A percentile compares a stretch with the other conserved stretches of the same genome.
These are phyloP conservation scores for Meghimatium bilineatum DNA, from an alignment of 2,888 invertebrate species.

Conservation along the genomic window DNA sequence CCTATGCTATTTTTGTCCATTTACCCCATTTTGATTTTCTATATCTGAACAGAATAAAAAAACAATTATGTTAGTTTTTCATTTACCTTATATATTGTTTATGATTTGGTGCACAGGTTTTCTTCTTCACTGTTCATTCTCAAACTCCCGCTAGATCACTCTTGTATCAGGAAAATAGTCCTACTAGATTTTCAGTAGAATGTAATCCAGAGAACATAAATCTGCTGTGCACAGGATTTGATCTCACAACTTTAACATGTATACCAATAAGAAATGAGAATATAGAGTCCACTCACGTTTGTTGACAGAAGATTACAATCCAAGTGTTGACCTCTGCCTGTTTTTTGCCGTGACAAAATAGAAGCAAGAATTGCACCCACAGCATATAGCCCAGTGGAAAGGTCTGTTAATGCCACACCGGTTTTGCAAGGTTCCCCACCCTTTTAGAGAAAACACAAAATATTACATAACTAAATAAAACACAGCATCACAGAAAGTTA, in stretches of 20 bases:
- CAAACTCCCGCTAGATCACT: too few relatives aligned
- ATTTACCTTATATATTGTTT: too few relatives aligned
- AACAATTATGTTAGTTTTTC: too few relatives aligned
- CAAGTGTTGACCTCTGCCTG: constrained; percentile 92
- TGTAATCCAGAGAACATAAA: too few relatives aligned
- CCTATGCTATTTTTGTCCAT: too few relatives aligned
- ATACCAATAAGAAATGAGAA: not conserved
- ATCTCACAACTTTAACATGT: not conserved
- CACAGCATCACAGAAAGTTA: not conserved
- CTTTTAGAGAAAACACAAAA: constrained; percentile 46
- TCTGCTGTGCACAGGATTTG: too few relatives aligned
- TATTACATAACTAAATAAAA: not conserved
- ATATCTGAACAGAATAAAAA: too few relatives aligned
- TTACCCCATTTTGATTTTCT: too few relatives aligned
- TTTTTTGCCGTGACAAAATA: constrained; percentile 85
- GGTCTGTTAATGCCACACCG: constrained; percentile 94
- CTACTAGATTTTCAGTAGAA: too few relatives aligned
- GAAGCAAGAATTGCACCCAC: constrained; percentile 96
- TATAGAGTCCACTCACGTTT: constrained; percentile 79
- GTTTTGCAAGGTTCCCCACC: constrained; percentile 90
- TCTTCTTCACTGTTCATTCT: too few relatives aligned
- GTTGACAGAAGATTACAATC: constrained; percentile 95
- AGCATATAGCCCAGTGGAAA: constrained; percentile 94
- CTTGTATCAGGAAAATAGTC: too few relatives aligned
- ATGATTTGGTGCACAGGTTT: too few relatives aligned